These are phyloP conservation scores for Crematogaster levior DNA, from an alignment of 2,888 invertebrate genomes.

Conservation along the genomic window DNA sequence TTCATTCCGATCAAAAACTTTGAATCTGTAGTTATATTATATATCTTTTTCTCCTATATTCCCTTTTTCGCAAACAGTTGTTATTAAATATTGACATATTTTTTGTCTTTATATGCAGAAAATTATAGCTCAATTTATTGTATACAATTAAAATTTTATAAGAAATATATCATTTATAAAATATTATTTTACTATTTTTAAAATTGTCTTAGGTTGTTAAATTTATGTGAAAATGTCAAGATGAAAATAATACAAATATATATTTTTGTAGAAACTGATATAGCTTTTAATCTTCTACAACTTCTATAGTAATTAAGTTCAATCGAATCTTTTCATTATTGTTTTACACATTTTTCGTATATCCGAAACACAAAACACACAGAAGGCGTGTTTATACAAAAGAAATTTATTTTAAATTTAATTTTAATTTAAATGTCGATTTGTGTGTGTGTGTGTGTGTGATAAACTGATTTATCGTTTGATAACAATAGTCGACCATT, in stretches of 20 bases:
- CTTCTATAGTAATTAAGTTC: neutral
- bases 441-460: too few species aligned
- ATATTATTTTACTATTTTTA: neutral
- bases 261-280: neutral
- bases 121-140: neutral
- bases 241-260: neutral
- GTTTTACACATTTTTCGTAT: neutral
- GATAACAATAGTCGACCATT: constrained; percentile 11
- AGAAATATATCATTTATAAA: neutral
- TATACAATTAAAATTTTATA: neutral
- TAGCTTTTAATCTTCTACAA: neutral
- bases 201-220: neutral
- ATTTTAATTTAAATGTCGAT: constrained; percentile 16
- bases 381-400: neutral
- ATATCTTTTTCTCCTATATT: neutral
- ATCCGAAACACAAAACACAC: neutral
- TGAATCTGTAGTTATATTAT: neutral
- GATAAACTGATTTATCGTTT: constrained; percentile 8
- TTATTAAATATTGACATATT: neutral
- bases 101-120: neutral
- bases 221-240: constrained; percentile 1
- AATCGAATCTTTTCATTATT: neutral
- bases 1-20: neutral
- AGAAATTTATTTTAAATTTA: neutral
- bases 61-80: neutral